A percentile compares a stretch with the other conserved stretches of the same genome.
Evolutionary conservation across 2,888 invertebrate species (phyloP).

Genomic region (Epirrhoe alternata): DNA sequence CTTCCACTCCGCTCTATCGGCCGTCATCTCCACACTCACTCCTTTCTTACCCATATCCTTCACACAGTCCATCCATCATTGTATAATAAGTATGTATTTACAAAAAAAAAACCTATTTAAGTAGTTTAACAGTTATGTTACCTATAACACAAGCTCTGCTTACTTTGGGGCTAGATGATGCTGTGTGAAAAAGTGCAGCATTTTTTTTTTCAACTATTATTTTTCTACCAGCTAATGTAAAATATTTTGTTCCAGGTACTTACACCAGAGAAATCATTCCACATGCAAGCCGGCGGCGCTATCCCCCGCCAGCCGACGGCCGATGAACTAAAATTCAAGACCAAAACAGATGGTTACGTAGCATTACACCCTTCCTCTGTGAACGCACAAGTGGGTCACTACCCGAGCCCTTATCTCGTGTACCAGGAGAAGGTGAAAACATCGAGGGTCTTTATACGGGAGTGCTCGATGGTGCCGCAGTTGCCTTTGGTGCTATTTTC

Average conservation of each 20-base stretch:
- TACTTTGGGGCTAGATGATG: too few relatives aligned
- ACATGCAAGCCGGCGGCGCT: conserved; percentile 89
- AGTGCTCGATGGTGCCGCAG: conserved; percentile 92
- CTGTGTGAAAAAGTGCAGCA: too few relatives aligned
- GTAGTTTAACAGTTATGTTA: too few relatives aligned
- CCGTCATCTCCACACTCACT: too few relatives aligned
- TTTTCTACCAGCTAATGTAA: too few relatives aligned
- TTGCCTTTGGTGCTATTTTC: conserved; percentile 89
- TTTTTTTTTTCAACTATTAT: too few relatives aligned
- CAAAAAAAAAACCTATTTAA: too few relatives aligned
- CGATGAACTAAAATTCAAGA: conserved; percentile 90
- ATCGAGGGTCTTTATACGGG: conserved; percentile 90
- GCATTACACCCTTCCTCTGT: conserved; percentile 91
- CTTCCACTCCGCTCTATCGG: too few relatives aligned
- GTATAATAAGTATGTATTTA: too few relatives aligned
- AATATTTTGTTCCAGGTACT: conserved; percentile 74
- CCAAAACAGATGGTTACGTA: conserved; percentile 90
- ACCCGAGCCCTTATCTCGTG: conserved; percentile 90
- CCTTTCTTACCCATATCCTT: too few relatives aligned
- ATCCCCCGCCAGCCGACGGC: conserved; percentile 89
- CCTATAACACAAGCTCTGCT: too few relatives aligned
- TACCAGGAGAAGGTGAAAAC: conserved; percentile 94
- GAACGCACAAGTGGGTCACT: conserved; percentile 87
- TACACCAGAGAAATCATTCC: conserved; percentile 91
- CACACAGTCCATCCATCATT: too few relatives aligned